phyloP scores from a whole-genome alignment of 2,797 vertebrate species.

The Mus caroli region DNA sequence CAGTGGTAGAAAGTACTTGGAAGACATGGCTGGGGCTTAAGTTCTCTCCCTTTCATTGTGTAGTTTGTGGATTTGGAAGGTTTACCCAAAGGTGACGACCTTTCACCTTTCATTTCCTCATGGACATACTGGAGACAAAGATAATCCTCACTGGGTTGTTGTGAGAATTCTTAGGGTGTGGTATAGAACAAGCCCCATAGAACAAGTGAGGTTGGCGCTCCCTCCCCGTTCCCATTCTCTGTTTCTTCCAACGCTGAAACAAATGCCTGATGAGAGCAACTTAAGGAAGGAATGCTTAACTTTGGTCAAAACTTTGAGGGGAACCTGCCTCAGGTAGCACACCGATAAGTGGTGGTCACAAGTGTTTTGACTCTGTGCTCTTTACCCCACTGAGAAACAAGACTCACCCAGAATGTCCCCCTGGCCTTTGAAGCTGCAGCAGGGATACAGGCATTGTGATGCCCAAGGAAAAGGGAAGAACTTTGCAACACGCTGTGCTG shows the following conservation, averaged over 20 bases:
- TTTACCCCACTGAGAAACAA: neutral
- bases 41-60: neutral
- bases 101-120: neutral
- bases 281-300: neutral
- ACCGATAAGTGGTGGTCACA: neutral
- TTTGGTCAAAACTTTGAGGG: neutral
- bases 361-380: neutral
- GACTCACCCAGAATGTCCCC: neutral
- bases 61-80: neutral
- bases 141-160: neutral
- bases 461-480: neutral
- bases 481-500: neutral
- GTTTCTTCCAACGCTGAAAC: neutral
- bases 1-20: fast-evolving
- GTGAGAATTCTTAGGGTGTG: neutral
- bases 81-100: neutral
- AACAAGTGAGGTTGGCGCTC: neutral
- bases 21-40: neutral
- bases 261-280: neutral
- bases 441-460: neutral
- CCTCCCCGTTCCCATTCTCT: neutral
- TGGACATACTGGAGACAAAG: neutral
- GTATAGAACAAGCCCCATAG: fast-evolving
- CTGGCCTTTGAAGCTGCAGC: neutral
- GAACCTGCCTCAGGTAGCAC: neutral